A percentile compares a stretch with the other conserved stretches of the same genome.
Evolutionary conservation across 2,797 vertebrate genomes (phyloP).

Genomic region (Ataeniobius toweri): DNA sequence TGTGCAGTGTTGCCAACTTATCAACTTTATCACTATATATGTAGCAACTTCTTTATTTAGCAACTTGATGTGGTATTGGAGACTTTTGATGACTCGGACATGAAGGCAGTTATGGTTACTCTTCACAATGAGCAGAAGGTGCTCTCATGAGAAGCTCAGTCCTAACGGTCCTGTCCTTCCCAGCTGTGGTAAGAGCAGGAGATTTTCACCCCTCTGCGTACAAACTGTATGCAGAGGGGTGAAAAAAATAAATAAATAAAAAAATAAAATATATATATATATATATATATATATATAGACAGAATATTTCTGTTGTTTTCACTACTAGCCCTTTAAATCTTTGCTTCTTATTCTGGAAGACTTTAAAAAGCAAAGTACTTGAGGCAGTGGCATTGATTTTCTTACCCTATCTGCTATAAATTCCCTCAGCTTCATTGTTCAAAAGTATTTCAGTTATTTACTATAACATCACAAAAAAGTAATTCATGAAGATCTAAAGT

Average conservation of each 20-base stretch:
- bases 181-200: no score
- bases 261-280: no score
- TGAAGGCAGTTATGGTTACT: no score
- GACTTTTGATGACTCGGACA: background rate
- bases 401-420: slow-evolving; percentile 32
- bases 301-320: slow-evolving; percentile 48
- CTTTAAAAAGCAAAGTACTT: slow-evolving; percentile 57
- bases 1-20: background rate
- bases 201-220: no score
- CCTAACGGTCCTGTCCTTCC: no score
- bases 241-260: no score
- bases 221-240: no score
- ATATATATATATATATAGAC: background rate
- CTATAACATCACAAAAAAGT: slow-evolving; percentile 21
- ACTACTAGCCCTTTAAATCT: slow-evolving; percentile 52
- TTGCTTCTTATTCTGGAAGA: slow-evolving; percentile 34
- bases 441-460: slow-evolving; percentile 48
- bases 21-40: background rate
- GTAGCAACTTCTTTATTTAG: background rate
- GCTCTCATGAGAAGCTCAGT: no score
- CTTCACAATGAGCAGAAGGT: no score
- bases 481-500: slow-evolving; percentile 30
- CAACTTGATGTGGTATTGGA: background rate
- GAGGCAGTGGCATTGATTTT: slow-evolving; percentile 60
- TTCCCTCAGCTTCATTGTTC: slow-evolving; percentile 33